Conservation (phyloP, 2,113 vertebrate genomes). For the Cairina moschata region DNA sequence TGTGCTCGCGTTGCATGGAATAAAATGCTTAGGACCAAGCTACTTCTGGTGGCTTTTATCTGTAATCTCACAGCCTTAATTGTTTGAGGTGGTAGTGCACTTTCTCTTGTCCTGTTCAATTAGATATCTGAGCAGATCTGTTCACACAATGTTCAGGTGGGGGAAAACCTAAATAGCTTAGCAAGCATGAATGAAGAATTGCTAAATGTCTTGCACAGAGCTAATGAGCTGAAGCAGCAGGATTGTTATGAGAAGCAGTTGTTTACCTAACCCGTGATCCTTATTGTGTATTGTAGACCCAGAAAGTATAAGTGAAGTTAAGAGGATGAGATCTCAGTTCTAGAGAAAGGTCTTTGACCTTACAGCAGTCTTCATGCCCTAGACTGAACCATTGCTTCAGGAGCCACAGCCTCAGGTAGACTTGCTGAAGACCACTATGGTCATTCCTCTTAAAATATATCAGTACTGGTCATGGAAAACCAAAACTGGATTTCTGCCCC, state of each 20-base stretch:
- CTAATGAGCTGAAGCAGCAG: neutral
- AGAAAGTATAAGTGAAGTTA: neutral
- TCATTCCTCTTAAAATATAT: neutral
- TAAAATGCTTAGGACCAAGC: neutral
- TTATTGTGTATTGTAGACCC: neutral
- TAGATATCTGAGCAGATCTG: neutral
- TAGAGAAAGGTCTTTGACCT: neutral
- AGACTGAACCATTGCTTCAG: neutral
- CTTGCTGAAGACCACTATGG: neutral
- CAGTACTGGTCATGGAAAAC: neutral
- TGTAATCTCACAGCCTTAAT: neutral
- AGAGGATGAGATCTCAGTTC: neutral
- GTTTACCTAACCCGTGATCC: neutral
- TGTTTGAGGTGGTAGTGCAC: neutral
- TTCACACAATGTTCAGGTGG: neutral
- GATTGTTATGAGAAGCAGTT: neutral
- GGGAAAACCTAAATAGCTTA: neutral
- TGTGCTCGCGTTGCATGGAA: neutral
- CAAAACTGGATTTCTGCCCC: fast-evolving
- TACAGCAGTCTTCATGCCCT: neutral
- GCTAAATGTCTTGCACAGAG: neutral
- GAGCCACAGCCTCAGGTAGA: neutral
- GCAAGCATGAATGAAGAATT: neutral
- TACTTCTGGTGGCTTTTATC: neutral
- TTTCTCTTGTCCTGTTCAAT: neutral